phyloP scores from a whole-genome alignment of 2,888 invertebrate species.

The Punctoribates punctum region DNA sequence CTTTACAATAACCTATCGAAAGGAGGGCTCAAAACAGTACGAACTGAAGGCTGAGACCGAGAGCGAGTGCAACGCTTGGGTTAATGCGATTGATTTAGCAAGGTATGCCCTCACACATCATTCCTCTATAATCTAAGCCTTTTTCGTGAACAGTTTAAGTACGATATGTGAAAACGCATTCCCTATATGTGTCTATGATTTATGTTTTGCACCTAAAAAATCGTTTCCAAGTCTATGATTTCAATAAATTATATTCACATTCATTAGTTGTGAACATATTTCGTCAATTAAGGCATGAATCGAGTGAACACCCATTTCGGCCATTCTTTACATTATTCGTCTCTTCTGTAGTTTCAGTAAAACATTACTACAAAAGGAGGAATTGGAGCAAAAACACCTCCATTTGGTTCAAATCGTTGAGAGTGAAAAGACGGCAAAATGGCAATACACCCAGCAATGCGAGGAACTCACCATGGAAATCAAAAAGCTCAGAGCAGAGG shows the following conservation, averaged over 20 bases:
- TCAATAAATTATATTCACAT: background rate
- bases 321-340: background rate
- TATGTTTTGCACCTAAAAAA: background rate
- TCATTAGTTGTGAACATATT: background rate
- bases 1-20: conserved; percentile 79
- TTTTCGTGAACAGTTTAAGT: background rate
- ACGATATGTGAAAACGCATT: background rate
- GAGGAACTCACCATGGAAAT: conserved; percentile 84
- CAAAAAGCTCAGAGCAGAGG: conserved; percentile 81
- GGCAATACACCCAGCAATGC: conserved; percentile 88
- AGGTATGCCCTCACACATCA: conserved; percentile 61
- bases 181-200: background rate
- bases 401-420: conserved; percentile 80
- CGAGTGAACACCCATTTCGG: background rate
- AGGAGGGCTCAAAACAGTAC: conserved; percentile 80
- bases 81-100: conserved; percentile 78
- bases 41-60: conserved; percentile 79
- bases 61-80: conserved; percentile 83
- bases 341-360: conserved; percentile 71
- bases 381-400: conserved; percentile 84
- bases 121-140: too few relatives aligned
- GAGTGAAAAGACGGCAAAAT: conserved; percentile 84
- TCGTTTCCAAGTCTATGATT: conserved; percentile 4
- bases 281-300: conserved; percentile 11
- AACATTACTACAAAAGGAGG: conserved; percentile 79